These are phyloP conservation scores for Drosophila punjabiensis DNA, from an alignment of 1,140 invertebrate genomes.

Conservation along the genomic window DNA sequence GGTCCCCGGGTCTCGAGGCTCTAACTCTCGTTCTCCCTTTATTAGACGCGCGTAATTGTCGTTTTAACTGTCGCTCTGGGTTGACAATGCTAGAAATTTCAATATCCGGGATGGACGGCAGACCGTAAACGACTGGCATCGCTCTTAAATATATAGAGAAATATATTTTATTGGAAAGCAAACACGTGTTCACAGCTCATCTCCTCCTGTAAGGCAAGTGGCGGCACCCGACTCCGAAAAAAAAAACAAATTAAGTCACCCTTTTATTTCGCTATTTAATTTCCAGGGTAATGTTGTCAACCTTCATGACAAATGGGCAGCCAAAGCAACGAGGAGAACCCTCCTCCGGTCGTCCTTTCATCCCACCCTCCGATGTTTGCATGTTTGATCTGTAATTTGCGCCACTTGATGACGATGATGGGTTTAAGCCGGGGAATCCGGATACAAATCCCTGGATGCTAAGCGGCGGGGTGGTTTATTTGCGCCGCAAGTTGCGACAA, in stretches of 20 bases:
- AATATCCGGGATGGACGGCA: constrained; percentile 27
- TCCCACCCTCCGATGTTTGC: constrained; percentile 8
- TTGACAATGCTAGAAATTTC: constrained; percentile 50
- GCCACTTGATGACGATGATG: constrained; percentile 51
- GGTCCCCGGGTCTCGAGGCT: not conserved
- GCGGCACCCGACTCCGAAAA: not conserved
- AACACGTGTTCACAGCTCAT: constrained; percentile 71
- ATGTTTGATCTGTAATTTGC: constrained; percentile 64
- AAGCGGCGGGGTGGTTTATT: constrained; percentile 67
- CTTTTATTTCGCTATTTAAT: constrained; percentile 73
- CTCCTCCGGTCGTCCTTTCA: not conserved
- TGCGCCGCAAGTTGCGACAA: constrained; percentile 55
- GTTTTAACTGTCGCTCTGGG: constrained; percentile 36
- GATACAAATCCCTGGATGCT: constrained; percentile 2
- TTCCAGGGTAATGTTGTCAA: constrained; percentile 65
- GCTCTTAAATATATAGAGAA: constrained; percentile 30
- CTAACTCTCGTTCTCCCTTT: constrained; percentile 13
- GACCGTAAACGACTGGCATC: constrained; percentile 27
- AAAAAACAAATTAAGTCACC: constrained; percentile 76
- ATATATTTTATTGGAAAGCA: constrained; percentile 66
- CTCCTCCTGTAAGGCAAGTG: constrained; percentile 35
- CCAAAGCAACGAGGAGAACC: constrained; percentile 37
- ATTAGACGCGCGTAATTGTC: constrained; percentile 53
- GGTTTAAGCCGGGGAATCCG: constrained; percentile 22
- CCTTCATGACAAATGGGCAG: constrained; percentile 58